Evolutionary conservation across 2,113 vertebrate genomes (phyloP).

Genomic region (Machaerirhynchus nigripectus): DNA sequence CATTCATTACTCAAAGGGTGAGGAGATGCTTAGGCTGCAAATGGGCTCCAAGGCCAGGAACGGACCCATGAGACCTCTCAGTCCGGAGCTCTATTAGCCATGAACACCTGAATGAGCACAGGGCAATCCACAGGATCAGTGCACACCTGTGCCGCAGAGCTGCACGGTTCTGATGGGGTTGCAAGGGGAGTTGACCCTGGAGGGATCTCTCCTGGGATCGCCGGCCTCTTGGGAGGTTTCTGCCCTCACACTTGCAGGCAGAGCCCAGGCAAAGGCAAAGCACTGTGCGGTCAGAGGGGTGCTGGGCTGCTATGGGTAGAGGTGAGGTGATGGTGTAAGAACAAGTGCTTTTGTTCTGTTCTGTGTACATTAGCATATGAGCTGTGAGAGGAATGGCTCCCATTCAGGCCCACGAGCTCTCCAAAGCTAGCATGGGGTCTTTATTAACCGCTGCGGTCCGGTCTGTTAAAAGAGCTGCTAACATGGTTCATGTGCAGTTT

Average conservation of each 20-base stretch:
- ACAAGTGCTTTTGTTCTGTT: accelerated
- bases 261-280: not conserved
- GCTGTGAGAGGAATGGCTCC: not conserved
- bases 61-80: accelerated
- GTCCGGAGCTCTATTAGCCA: not conserved
- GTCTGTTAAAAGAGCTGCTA: not conserved
- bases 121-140: accelerated
- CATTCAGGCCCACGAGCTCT: accelerated
- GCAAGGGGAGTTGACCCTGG: not conserved
- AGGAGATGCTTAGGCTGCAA: not conserved
- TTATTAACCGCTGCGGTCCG: accelerated
- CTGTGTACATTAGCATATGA: accelerated
- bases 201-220: not conserved
- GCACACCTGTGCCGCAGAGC: not conserved
- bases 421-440: accelerated
- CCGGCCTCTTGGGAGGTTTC: accelerated
- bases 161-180: accelerated
- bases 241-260: accelerated
- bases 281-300: not conserved
- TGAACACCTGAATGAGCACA: accelerated
- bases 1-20: not conserved
- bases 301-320: not conserved
- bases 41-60: not conserved
- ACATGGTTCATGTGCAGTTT: accelerated
- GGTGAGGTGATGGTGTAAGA: not conserved